Evolutionary conservation across 23 tunicate genomes (phyloP), one percentile per base, ranked within the genome.

Genomic region (Corella eumyota): DNA sequence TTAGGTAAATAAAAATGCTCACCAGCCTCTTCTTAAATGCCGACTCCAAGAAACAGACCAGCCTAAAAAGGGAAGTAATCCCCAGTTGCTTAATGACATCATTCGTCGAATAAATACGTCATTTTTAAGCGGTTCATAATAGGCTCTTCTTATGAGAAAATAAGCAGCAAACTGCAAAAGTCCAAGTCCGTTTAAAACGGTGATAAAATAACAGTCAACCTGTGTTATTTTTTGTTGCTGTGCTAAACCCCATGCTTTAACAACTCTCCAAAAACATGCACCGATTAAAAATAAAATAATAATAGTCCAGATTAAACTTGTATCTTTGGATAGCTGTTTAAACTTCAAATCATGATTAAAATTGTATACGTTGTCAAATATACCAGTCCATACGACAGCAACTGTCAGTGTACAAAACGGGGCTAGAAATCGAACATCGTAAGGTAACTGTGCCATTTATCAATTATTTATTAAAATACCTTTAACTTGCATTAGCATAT

Each of bases 11-110:
- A n/a, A n/a, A n/a, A n/a, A n/a, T n/a, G 48, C 93, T 55, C 63
- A 83, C 93, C 93, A 74, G 21, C 93, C 93, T 68, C 93, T 45
- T 23, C 93, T 59, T 22, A 83, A 44, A 61, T 71, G 79, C n/a
- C 93, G 69, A 34, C 82, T 74, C 93, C 93, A 83, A 0, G 66
- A 72, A 4, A 83, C 46, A 27, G 60, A 56, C 93, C 93, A 83
- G 1, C 54, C 74, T 17, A 74, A 64, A 23, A 75, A 60, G n/a
- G 80, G 93, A 26, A 83, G 36, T 25, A 79, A 19, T 46, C 77
- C 45, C 93, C 93, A 83, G 61, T 83, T 82, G 2, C 60, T 6
- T n/a, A 73, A 28, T 0, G 75, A 69, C 15, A 40, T 60, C 53
- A 77, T 32, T 51, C 85, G 45, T 6, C 61, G 45, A 31, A 67